These are phyloP conservation scores for Enteromius thamalakanensis DNA, from an alignment of 2,797 vertebrate species.

Conservation along the genomic window DNA sequence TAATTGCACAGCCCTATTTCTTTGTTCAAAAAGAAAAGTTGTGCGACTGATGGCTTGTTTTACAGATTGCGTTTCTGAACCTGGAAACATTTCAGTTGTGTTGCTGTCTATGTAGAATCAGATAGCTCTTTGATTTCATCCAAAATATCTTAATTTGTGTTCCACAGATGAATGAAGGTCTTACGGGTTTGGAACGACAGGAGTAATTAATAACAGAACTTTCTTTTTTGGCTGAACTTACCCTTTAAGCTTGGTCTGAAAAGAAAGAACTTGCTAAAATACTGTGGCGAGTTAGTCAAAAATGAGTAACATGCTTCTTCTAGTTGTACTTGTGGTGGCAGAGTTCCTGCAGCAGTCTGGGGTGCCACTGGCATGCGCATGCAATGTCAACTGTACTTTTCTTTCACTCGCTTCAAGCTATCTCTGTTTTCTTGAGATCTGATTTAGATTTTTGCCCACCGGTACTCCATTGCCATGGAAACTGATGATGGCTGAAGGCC, in stretches of 20 bases:
- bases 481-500: conserved; percentile 35
- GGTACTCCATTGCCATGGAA: conserved; percentile 41
- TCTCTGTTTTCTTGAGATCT: conserved; percentile 31
- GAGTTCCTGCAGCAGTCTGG: conserved; percentile 22
- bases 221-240: no score
- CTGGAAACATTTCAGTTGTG: no score
- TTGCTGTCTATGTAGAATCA: no score
- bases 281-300: neutral
- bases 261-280: neutral
- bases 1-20: no score
- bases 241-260: neutral
- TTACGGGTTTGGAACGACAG: no score
- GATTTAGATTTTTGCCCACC: conserved; percentile 41
- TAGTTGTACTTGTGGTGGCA: neutral
- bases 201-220: no score
- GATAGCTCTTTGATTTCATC: no score
- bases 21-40: no score
- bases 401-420: conserved; percentile 16
- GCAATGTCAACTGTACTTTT: conserved; percentile 18
- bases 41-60: no score
- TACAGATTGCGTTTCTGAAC: no score
- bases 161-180: no score
- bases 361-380: conserved; percentile 14
- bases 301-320: neutral
- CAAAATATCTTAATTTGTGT: no score